Percentiles rank a stretch among this genome's conserved stretches.
These are phyloP conservation scores for Eristalis tenax DNA, from an alignment of 2,888 invertebrate genomes.

Conservation along the genomic window DNA sequence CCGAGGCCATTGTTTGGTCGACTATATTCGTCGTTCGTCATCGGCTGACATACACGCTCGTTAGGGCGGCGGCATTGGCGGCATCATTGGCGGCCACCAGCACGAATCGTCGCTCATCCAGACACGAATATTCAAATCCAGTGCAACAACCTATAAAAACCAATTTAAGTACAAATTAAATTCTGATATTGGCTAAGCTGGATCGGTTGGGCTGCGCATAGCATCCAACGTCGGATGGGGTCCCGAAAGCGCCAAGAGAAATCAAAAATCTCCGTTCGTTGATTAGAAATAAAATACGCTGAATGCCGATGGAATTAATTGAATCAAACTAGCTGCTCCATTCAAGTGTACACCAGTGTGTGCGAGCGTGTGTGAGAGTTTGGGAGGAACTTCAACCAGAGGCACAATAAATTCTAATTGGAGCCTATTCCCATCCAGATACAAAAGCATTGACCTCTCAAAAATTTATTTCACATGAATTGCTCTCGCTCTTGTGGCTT, in stretches of 20 bases:
- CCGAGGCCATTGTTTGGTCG: conserved; percentile 16
- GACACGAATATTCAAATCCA: conserved; percentile 62
- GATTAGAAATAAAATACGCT: conserved; percentile 65
- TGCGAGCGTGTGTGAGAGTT: background rate
- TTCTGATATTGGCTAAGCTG: conserved; percentile 61
- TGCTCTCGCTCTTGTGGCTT: conserved; percentile 17
- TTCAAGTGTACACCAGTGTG: background rate
- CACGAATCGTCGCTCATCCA: conserved; percentile 1
- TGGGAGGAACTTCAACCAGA: conserved; percentile 34
- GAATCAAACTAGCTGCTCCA: conserved; percentile 49
- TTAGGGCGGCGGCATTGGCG: background rate
- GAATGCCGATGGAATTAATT: conserved; percentile 61
- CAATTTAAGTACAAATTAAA: conserved; percentile 70
- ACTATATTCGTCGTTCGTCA: conserved; percentile 26
- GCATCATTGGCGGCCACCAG: conserved; percentile 33
- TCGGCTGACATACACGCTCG: conserved; percentile 12
- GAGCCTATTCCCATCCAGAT: conserved; percentile 60
- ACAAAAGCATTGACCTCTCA: conserved; percentile 65
- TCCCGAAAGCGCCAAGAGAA: conserved; percentile 34
- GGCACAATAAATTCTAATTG: conserved; percentile 70
- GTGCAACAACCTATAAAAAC: conserved; percentile 62
- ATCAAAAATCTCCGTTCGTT: conserved; percentile 50
- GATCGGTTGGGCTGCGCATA: background rate
- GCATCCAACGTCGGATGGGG: conserved; percentile 12
- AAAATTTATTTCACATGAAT: conserved; percentile 60